These are phyloP conservation scores for Umimayanthus chanpuru DNA, from an alignment of 92 coral and sea anemone species.

Conservation along the genomic window DNA sequence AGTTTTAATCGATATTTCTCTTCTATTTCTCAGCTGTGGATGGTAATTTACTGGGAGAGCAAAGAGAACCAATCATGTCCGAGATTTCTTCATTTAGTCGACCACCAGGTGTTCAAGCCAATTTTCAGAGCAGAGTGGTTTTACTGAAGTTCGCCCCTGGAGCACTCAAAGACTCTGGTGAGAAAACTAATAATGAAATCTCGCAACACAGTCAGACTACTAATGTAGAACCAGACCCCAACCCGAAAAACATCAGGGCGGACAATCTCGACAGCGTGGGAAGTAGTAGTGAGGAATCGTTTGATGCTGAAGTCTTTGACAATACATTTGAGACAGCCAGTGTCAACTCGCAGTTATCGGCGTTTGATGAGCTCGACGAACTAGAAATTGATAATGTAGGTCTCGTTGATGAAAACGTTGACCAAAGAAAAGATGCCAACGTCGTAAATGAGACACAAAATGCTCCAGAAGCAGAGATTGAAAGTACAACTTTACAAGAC, in stretches of 20 bases:
- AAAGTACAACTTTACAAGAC: not conserved
- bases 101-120: slow-evolving; percentile 3
- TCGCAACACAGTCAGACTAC: not conserved
- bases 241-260: slow-evolving; percentile 5
- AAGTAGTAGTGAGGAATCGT: slow-evolving; percentile 34
- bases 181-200: not conserved
- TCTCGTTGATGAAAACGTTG: not conserved
- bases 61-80: not conserved
- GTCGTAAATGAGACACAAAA: not conserved
- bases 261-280: slow-evolving; percentile 29
- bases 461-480: not conserved
- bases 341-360: slow-evolving; percentile 43
- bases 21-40: not conserved
- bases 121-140: not conserved
- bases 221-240: not conserved
- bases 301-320: slow-evolving; percentile 17
- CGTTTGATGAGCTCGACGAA: slow-evolving; percentile 30
- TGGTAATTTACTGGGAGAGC: not conserved
- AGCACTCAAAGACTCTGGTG: not conserved
- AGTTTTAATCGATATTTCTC: not conserved
- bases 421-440: not conserved
- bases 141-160: slow-evolving; percentile 5
- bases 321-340: slow-evolving; percentile 31
- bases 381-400: slow-evolving; percentile 2
- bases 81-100: slow-evolving; percentile 4